These are phyloP conservation scores for Furcula furcula DNA, from an alignment of 2,888 invertebrate species.

Conservation along the genomic window DNA sequence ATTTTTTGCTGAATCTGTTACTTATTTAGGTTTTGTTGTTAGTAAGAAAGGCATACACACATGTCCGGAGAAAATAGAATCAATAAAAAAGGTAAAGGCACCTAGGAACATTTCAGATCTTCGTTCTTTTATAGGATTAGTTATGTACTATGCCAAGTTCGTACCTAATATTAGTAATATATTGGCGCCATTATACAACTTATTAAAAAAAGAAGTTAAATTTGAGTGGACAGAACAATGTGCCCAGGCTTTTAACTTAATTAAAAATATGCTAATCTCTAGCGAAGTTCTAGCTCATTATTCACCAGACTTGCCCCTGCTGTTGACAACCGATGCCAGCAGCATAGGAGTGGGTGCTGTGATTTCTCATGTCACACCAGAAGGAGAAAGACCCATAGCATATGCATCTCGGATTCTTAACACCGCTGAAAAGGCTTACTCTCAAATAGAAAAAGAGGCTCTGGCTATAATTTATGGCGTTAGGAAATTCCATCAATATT, in stretches of 20 bases:
- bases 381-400: too few species aligned
- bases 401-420: too few species aligned
- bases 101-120: slow-evolving; percentile 8
- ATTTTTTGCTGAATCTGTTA: slow-evolving; percentile 5
- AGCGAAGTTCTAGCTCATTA: too few species aligned
- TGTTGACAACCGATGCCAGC: too few species aligned
- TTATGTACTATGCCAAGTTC: slow-evolving; percentile 17
- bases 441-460: too few species aligned
- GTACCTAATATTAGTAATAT: slow-evolving; percentile 9
- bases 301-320: too few species aligned
- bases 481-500: too few species aligned
- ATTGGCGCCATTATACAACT: slow-evolving; percentile 7
- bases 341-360: too few species aligned
- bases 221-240: slow-evolving; percentile 5
- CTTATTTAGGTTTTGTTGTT: slow-evolving; percentile 9
- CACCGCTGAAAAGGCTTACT: too few species aligned
- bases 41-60: slow-evolving; percentile 6
- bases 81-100: not conserved
- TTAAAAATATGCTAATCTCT: too few species aligned
- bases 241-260: not conserved
- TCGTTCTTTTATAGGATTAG: slow-evolving; percentile 12
- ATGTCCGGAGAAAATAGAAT: slow-evolving; percentile 5
- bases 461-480: too few species aligned
- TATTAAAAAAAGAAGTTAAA: slow-evolving; percentile 5
- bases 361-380: too few species aligned